Conservation (phyloP, 2,113 vertebrate species). For the Lophura nycthemera region DNA sequence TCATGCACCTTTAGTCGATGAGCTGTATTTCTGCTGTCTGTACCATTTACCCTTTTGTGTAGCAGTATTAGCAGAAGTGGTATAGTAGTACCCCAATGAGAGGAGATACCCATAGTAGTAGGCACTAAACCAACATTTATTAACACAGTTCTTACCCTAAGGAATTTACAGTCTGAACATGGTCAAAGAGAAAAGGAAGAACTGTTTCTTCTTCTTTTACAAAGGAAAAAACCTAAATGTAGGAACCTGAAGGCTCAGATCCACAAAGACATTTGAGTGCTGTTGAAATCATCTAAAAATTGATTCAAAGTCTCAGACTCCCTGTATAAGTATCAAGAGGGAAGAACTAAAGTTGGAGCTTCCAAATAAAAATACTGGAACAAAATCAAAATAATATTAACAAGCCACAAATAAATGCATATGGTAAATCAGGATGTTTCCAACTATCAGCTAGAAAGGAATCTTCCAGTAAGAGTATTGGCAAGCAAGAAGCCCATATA, state of each 20-base stretch:
- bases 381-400: background rate
- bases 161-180: background rate
- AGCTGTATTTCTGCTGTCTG: conserved; percentile 71
- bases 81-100: background rate
- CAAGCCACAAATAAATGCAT: background rate
- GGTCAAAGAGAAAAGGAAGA: background rate
- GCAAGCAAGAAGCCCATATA: background rate
- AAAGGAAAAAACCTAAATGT: background rate
- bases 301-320: background rate
- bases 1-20: conserved; percentile 64
- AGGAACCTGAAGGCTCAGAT: background rate
- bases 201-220: background rate
- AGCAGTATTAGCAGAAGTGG: background rate
- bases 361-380: background rate
- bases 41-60: background rate
- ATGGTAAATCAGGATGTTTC: background rate
- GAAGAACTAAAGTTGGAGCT: background rate
- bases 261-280: background rate
- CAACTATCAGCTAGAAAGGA: background rate
- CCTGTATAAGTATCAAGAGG: background rate
- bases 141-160: background rate
- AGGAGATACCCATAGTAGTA: conserved; percentile 4
- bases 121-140: conserved; percentile 16
- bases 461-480: background rate
- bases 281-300: background rate